Conservation (phyloP, 2,888 invertebrate genomes). For the Pachliopta kotzebuea region DNA sequence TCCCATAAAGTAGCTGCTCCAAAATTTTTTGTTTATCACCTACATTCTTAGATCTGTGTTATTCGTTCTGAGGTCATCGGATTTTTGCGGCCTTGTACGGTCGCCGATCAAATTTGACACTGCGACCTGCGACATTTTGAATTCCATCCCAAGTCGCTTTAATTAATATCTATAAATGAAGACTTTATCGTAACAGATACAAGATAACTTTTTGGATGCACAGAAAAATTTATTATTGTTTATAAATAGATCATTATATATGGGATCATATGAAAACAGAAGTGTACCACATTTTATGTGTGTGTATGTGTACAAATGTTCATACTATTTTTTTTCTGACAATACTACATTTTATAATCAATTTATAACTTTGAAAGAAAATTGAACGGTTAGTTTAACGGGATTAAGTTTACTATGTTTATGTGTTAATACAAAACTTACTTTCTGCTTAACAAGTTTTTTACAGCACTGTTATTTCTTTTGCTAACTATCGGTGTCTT, state of each 20-base stretch:
- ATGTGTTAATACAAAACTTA: constrained; percentile 3
- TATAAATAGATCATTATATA: constrained; percentile 23
- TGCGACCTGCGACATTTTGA: constrained; percentile 61
- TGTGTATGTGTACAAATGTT: neutral
- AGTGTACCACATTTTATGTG: neutral
- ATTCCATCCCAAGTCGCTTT: constrained; percentile 40
- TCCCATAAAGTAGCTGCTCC: constrained; percentile 4
- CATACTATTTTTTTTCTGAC: neutral
- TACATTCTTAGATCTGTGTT: constrained; percentile 43
- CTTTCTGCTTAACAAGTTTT: constrained; percentile 8
- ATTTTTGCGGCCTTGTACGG: constrained; percentile 74
- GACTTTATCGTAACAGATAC: constrained; percentile 20
- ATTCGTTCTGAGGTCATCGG: constrained; percentile 67
- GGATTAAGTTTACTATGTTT: neutral
- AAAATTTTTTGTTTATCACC: constrained; percentile 17
- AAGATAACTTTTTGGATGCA: constrained; percentile 39
- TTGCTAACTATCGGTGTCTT: constrained; percentile 20
- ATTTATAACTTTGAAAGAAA: neutral
- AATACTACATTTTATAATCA: neutral
- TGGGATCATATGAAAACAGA: neutral
- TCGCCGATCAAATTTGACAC: constrained; percentile 70
- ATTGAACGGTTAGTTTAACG: constrained; percentile 4
- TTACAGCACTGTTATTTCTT: constrained; percentile 7
- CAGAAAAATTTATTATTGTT: neutral
- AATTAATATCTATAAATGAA: constrained; percentile 30